A percentile compares a stretch with the other conserved stretches of the same genome.
These are phyloP conservation scores for Megaleporinus macrocephalus DNA, from an alignment of 2,113 vertebrate species.

Conservation along the genomic window DNA sequence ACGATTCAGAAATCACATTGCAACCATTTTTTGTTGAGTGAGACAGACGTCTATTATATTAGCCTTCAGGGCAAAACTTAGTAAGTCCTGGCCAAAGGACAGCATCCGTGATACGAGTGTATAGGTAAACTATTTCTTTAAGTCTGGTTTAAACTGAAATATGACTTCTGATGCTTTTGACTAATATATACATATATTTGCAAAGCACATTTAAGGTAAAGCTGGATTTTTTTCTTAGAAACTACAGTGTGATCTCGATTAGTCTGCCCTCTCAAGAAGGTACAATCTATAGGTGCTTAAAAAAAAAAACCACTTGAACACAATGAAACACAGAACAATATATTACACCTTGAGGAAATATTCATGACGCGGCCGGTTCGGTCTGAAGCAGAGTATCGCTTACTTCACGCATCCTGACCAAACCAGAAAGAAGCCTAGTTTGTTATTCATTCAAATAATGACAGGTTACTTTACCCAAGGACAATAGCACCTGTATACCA, in stretches of 20 bases:
- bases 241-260: background rate
- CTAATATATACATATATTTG: background rate
- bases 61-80: too few species aligned
- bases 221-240: background rate
- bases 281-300: background rate
- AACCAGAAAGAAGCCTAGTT: background rate
- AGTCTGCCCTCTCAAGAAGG: background rate
- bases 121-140: background rate
- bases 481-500: too few species aligned
- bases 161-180: background rate
- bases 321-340: background rate
- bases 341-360: background rate
- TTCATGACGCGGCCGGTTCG: background rate
- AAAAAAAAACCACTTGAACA: too few species aligned
- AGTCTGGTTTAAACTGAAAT: background rate
- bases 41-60: too few species aligned
- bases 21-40: too few species aligned
- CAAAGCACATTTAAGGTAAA: background rate
- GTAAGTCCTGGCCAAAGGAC: too few species aligned
- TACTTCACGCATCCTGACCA: background rate
- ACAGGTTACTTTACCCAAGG: too few species aligned
- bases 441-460: background rate
- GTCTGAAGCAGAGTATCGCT: background rate
- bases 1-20: too few species aligned
- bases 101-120: too few species aligned